A percentile compares a stretch with the other conserved stretches of the same genome.
Evolutionary conservation across 2,888 invertebrate species (phyloP).

Genomic region (Notodonta ziczac): DNA sequence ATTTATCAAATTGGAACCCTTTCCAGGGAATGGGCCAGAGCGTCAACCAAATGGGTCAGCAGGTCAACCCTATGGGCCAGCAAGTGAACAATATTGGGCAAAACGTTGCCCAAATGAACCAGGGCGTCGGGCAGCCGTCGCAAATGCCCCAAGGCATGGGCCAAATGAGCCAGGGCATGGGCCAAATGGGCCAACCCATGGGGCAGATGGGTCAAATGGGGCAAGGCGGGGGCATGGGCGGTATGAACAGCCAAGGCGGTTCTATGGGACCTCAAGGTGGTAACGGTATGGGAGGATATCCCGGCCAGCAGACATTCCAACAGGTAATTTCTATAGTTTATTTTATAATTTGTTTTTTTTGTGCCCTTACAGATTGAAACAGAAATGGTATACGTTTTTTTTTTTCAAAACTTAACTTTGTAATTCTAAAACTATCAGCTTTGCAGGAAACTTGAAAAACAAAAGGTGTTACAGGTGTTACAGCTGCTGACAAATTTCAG

Average conservation of each 20-base stretch:
- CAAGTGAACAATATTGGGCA: slow-evolving; percentile 74
- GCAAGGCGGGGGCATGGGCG: slow-evolving; percentile 74
- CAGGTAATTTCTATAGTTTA: slow-evolving; percentile 55
- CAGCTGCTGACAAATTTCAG: no score
- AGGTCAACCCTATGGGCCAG: slow-evolving; percentile 79
- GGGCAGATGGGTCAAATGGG: slow-evolving; percentile 84
- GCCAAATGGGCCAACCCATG: slow-evolving; percentile 79
- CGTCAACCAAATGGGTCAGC: slow-evolving; percentile 80
- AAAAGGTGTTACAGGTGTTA: no score
- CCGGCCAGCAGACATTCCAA: slow-evolving; percentile 82
- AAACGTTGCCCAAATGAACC: slow-evolving; percentile 79
- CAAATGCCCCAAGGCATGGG: slow-evolving; percentile 78
- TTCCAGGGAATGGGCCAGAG: slow-evolving; percentile 76
- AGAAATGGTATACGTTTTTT: no score
- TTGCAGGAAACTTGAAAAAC: no score
- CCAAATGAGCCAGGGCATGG: slow-evolving; percentile 76
- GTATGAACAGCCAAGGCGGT: slow-evolving; percentile 79
- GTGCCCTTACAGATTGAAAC: no score
- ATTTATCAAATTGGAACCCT: neutral
- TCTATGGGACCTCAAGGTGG: slow-evolving; percentile 80
- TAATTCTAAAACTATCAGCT: no score
- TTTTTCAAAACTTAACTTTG: no score
- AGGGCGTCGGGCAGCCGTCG: slow-evolving; percentile 71
- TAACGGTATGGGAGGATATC: slow-evolving; percentile 80
- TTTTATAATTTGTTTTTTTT: neutral